Evolutionary conservation across 2,113 vertebrate genomes (phyloP).

Genomic region (Ondatra zibethicus): DNA sequence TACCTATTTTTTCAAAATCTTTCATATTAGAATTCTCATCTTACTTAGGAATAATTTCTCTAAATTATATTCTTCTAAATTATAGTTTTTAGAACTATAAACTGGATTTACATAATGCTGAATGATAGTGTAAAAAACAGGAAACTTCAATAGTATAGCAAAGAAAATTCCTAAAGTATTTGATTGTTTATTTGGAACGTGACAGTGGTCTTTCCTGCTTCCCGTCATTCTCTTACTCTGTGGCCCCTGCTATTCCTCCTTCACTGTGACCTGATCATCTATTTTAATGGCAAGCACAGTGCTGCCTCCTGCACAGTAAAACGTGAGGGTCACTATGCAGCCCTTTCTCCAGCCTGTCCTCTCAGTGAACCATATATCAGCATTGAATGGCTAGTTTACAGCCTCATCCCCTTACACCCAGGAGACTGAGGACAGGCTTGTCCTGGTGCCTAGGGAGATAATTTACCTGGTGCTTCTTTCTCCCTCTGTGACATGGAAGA

Average conservation of each 20-base stretch:
- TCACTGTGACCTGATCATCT: constrained; percentile 32
- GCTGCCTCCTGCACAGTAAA: constrained; percentile 27
- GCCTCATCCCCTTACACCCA: neutral
- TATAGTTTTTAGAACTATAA: constrained; percentile 62
- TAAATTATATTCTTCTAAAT: constrained; percentile 38
- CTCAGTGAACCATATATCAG: neutral
- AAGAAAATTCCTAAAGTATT: constrained; percentile 58
- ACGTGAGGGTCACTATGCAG: neutral
- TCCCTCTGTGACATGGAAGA: neutral
- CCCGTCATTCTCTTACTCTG: neutral
- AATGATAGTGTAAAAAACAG: constrained; percentile 38
- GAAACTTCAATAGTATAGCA: constrained; percentile 53
- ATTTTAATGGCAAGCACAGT: constrained; percentile 42
- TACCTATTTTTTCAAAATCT: neutral
- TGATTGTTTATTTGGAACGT: constrained; percentile 9
- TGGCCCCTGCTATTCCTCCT: neutral
- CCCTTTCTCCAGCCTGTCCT: neutral
- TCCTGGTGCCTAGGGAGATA: neutral
- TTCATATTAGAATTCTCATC: constrained; percentile 5
- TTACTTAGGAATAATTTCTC: constrained; percentile 65
- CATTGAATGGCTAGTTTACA: neutral
- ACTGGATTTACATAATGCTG: constrained; percentile 11
- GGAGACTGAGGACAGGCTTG: neutral
- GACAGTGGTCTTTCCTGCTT: constrained; percentile 50
- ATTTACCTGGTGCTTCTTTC: neutral